Base-by-base conservation (phyloP, 2,888 invertebrate genomes). In the Osmoderma eremita region DNA sequence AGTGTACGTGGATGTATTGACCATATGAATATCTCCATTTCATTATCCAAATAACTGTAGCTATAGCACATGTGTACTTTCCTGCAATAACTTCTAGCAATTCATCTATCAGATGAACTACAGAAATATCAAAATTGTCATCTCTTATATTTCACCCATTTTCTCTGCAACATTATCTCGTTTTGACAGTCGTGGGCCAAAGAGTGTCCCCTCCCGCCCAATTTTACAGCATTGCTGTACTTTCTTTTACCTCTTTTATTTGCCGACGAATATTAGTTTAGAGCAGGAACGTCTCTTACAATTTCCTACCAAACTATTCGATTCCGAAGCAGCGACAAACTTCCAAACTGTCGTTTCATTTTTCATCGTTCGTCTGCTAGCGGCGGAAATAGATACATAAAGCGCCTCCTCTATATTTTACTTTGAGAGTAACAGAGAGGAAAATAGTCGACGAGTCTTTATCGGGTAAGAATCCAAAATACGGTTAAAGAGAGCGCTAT, bases 301-400 rank as follows among this genome's bases (percentile, higher is more conserved):
- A 53, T 18, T 38, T 53, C 38, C 38, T 53, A 1, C 38, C 36
- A 38, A 53, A 53, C 53, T 53, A 53, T 53, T 38, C 38, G 38
- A 53, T 53, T 38, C 53, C 38, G 36, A 36, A 39, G 10, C 30
- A 30, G n/a, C n/a, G n/a, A 30, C 24, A 53, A 53, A 53, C 53
- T 53, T 38, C 53, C 24, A 10, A 50, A 24, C 50, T 53, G 53
- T 53, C 53, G 38, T 53, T 53, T 53, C 53, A 53, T 53, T 36
- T 53, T 53, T 53, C 53, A 17, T 18, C 53, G 53, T 53, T 38
- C 38, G n/a, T 30, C 20, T 17, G n/a, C 38, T 18, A 6, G 24
- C 30, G 13, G 22, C n/a, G 5, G 18, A 53, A 38, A 53, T 15
- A 36, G 38, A 38, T 53, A 53, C 17, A 17, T 53, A 53, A 53